Conservation (phyloP, 2,797 vertebrate genomes). For the Glossophaga mutica region DNA sequence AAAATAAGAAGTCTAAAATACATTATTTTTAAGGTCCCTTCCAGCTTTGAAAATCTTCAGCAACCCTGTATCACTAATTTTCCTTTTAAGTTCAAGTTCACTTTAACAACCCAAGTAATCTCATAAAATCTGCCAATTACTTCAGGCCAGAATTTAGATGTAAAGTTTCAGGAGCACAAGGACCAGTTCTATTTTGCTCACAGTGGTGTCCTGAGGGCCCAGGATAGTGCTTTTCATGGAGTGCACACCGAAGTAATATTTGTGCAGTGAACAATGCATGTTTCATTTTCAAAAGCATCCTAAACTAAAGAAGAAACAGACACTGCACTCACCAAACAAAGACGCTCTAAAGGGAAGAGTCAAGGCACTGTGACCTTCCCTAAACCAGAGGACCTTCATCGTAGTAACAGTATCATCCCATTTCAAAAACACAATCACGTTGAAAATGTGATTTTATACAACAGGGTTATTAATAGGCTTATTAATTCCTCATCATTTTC, state of each 20-base stretch:
- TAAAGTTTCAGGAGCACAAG: not conserved
- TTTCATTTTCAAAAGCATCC: slow-evolving; percentile 14
- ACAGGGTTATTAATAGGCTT: not conserved
- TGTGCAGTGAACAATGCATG: not conserved
- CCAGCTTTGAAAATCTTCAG: not conserved
- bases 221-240: not conserved
- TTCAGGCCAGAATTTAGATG: not conserved
- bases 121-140: not conserved
- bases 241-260: not conserved
- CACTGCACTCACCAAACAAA: not conserved
- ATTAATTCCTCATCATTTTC: not conserved
- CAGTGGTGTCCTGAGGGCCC: no score
- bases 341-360: not conserved
- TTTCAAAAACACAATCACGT: not conserved
- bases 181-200: not conserved
- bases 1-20: not conserved
- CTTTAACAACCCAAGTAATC: not conserved
- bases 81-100: slow-evolving; percentile 11
- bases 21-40: not conserved
- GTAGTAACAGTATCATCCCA: not conserved
- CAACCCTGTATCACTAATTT: not conserved
- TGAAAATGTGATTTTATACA: not conserved
- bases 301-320: not conserved
- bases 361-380: not conserved
- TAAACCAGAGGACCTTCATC: not conserved